phyloP scores from a whole-genome alignment of 2,888 invertebrate species.

The Eupithecia pulchellata region DNA sequence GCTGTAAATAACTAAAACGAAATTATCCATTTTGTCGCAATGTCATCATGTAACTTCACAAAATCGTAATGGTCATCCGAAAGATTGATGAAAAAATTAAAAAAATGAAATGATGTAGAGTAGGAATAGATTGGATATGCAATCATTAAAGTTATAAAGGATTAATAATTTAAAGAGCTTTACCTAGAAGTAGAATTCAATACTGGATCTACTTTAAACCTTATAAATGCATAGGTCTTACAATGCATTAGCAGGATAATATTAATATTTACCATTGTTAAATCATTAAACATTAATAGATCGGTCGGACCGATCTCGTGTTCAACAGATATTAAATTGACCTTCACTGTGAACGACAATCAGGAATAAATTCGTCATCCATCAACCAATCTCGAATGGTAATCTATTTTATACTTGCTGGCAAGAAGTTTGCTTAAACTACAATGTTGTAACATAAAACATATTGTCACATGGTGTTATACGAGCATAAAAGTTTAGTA shows the following conservation, averaged over 20 bases:
- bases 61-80: background rate
- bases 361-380: slow-evolving; percentile 34
- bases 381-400: slow-evolving; percentile 17
- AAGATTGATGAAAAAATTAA: too few species aligned
- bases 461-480: background rate
- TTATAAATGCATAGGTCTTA: background rate
- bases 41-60: background rate
- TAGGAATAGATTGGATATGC: background rate
- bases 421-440: background rate
- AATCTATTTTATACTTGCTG: slow-evolving; percentile 11
- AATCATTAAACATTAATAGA: slow-evolving; percentile 9
- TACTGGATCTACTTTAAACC: background rate
- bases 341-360: slow-evolving; percentile 53
- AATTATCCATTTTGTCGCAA: background rate
- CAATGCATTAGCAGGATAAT: background rate
- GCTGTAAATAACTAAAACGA: background rate
- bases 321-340: slow-evolving; percentile 33
- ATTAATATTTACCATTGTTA: background rate
- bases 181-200: background rate
- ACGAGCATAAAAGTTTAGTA: slow-evolving; percentile 32
- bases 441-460: background rate
- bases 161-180: background rate
- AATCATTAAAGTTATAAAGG: background rate
- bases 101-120: too few species aligned
- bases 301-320: slow-evolving; percentile 15